Percentiles rank a stretch among this genome's conserved stretches.
Conservation (phyloP, 2,888 invertebrate species). For the Thecophora atra region DNA sequence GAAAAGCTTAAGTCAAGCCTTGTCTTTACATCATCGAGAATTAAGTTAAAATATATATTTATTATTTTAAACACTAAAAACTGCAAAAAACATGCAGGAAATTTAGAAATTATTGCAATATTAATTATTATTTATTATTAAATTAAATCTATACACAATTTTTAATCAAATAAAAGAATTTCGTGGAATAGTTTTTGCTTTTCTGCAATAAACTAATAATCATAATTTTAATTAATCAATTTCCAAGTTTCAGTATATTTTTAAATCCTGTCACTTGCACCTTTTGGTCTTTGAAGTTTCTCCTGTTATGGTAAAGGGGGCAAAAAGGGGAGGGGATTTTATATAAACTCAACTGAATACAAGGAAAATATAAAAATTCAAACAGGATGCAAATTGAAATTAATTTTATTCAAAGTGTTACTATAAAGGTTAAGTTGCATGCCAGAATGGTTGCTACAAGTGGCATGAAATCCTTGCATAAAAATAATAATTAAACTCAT, state of each 20-base stretch:
- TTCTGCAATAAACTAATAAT: background rate
- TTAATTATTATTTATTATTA: too few relatives aligned
- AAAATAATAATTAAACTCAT: background rate
- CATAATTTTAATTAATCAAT: background rate
- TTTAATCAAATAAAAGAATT: too few relatives aligned
- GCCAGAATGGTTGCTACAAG: background rate
- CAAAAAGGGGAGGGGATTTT: background rate
- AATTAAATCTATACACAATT: too few relatives aligned
- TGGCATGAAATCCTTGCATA: background rate
- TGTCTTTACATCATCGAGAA: too few relatives aligned
- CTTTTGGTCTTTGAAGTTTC: background rate
- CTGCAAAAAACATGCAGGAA: too few relatives aligned
- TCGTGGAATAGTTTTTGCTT: too few relatives aligned
- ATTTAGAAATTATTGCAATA: too few relatives aligned
- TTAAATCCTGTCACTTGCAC: background rate
- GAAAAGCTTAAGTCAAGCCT: too few relatives aligned
- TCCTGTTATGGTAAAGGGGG: background rate
- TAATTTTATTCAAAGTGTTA: too few relatives aligned
- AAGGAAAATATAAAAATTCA: conserved; percentile 12
- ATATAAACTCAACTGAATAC: background rate
- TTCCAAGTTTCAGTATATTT: too few relatives aligned
- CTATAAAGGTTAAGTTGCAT: background rate
- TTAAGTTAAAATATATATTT: too few relatives aligned
- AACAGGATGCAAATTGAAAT: background rate
- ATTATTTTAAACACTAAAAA: too few relatives aligned